These are phyloP conservation scores for Tenthredo distinguenda DNA, from an alignment of 2,888 invertebrate genomes.

Conservation along the genomic window DNA sequence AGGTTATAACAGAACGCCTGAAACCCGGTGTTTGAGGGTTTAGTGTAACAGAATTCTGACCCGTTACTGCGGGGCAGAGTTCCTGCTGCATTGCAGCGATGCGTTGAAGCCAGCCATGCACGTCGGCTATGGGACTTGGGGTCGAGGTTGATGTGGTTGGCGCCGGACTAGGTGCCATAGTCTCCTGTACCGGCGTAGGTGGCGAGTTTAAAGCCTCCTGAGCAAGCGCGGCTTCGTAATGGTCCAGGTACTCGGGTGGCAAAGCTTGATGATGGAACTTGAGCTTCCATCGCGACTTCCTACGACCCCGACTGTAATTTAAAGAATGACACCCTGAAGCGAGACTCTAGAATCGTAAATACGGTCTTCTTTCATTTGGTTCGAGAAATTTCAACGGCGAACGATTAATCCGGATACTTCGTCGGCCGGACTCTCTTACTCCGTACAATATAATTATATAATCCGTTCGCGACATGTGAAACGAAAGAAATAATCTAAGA, in stretches of 20 bases:
- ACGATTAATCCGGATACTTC: neutral
- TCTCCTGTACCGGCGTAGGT: constrained; percentile 65
- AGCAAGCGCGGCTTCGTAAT: constrained; percentile 87
- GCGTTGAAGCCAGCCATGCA: constrained; percentile 86
- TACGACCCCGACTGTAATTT: constrained; percentile 77
- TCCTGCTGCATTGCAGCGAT: constrained; percentile 87
- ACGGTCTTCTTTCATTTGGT: neutral
- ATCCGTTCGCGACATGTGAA: constrained; percentile 7
- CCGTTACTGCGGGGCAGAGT: constrained; percentile 64
- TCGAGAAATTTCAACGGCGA: neutral
- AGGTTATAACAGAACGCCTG: constrained; percentile 74
- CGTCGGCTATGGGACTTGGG: constrained; percentile 72
- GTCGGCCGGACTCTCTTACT: neutral
- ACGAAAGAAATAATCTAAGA: constrained; percentile 17
- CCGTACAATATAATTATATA: constrained; percentile 22
- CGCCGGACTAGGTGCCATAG: constrained; percentile 74
- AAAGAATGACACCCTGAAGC: constrained; percentile 24
- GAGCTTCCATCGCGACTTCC: constrained; percentile 86
- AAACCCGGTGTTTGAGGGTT: constrained; percentile 55
- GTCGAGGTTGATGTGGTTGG: constrained; percentile 74
- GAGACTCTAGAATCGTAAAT: neutral
- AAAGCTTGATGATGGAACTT: constrained; percentile 91
- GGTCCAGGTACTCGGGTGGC: constrained; percentile 88
- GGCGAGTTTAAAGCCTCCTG: constrained; percentile 77
- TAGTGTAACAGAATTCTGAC: constrained; percentile 48